Base-by-base conservation (phyloP, 1,140 invertebrate genomes). In the Drosophila sulfurigaster region DNA sequence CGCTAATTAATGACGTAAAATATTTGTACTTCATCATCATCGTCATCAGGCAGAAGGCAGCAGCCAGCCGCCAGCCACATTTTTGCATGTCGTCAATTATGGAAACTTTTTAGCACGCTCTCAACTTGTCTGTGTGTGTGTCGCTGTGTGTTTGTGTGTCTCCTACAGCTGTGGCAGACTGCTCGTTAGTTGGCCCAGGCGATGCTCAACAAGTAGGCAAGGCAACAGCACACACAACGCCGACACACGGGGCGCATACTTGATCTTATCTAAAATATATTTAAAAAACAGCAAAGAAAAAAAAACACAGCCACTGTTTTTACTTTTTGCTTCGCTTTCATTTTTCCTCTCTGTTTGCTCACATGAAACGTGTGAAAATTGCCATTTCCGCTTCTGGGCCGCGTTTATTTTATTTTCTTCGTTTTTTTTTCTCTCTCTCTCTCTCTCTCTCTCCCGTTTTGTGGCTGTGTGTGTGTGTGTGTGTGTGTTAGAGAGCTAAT, bases 1-100 rank as follows among this genome's bases (percentile, higher is more conserved):
- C 77, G 80, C 83, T 87, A 87, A 88, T 87, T 87, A 88, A 88
- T 88, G 77, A 88, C 74, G 83, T 88, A 82, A 88, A 87, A 87
- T 87, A 87, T 88, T 87, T 88, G 83, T 81, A 79, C 83, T 78
- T 81, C 76, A 86, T 73, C 81, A 67, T 79, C 69, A 72, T 68
- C 56, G 35, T 56, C 60, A 72, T 57, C 25, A 51, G 15, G 8
- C 52, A n/a, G 45, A 8, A 54, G 13, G 2, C 20, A 45, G 25
- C 35, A 11, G 16, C 11, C n/a, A 15, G 38, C 51, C 54, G 54
- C 16, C 11, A 28, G 62, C 35, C 28, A 46, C 13, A 59, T 45
- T 60, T 69, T 54, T 69, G 73, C 73, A 65, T 82, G 79, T 88
- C 83, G 79, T 88, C 83, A 88, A 87, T 88, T 88, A 82, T 87